phyloP scores from a whole-genome alignment of 2,797 vertebrate genomes.

The Paguma larvata region DNA sequence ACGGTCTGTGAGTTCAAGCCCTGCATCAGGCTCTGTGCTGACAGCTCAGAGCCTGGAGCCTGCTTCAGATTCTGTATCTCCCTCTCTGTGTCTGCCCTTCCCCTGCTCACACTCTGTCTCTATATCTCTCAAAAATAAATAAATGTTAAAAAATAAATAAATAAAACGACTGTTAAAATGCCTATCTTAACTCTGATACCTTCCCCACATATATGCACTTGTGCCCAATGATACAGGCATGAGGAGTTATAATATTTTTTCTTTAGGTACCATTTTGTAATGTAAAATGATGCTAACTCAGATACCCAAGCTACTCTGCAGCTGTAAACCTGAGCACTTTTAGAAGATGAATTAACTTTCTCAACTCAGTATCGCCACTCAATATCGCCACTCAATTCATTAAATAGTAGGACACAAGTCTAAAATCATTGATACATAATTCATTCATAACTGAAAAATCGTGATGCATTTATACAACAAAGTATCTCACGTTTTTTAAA shows the following conservation, averaged over 20 bases:
- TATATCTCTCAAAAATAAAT: no score
- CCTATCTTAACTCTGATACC: neutral
- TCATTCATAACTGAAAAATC: constrained; percentile 27
- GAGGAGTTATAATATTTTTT: neutral
- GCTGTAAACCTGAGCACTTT: neutral
- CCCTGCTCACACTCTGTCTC: no score
- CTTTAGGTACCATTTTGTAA: neutral
- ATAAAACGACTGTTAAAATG: constrained; percentile 12
- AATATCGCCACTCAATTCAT: neutral
- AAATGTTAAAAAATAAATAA: no score
- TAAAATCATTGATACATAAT: neutral
- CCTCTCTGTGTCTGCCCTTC: no score
- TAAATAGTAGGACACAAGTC: neutral
- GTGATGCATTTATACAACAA: neutral
- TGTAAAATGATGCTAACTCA: constrained; percentile 27
- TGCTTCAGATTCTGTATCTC: no score
- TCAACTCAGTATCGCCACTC: neutral
- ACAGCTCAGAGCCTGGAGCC: no score
- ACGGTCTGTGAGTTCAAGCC: no score
- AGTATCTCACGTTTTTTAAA: neutral
- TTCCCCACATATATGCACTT: neutral
- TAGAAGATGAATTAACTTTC: neutral
- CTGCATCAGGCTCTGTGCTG: no score
- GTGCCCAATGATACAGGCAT: no score
- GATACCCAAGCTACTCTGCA: neutral